These are phyloP conservation scores for Glareola pratincola DNA, from an alignment of 2,113 vertebrate species.

Conservation along the genomic window DNA sequence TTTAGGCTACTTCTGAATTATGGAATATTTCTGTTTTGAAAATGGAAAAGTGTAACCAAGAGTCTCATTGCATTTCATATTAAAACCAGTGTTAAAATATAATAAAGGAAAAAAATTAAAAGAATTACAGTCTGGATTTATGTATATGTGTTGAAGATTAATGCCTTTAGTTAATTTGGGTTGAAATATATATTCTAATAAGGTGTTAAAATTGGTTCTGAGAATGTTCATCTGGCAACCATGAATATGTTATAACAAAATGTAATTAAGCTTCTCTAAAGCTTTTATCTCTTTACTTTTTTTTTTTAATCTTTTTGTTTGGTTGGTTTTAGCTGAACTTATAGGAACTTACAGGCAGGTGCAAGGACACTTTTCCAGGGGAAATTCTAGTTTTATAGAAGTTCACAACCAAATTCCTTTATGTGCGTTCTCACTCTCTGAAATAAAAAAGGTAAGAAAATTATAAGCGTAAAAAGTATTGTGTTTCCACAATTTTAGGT, in stretches of 20 bases:
- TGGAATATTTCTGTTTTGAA: constrained; percentile 22
- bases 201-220: constrained; percentile 31
- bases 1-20: constrained; percentile 36
- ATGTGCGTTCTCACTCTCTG: neutral
- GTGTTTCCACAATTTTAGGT: neutral
- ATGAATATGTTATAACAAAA: constrained; percentile 40
- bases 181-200: constrained; percentile 48
- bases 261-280: constrained; percentile 23
- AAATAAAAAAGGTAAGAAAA: neutral
- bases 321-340: neutral
- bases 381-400: neutral
- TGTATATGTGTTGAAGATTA: constrained; percentile 22
- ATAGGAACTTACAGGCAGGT: neutral
- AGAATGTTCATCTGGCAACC: constrained; percentile 2
- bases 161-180: constrained; percentile 1
- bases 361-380: neutral
- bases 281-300: neutral
- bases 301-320: too few relatives aligned
- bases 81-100: neutral
- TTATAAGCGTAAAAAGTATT: neutral
- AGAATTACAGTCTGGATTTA: neutral
- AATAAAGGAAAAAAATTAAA: constrained; percentile 3
- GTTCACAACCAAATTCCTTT: neutral
- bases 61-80: neutral
- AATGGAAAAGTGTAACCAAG: constrained; percentile 8